Percentiles rank a stretch among this genome's conserved stretches.
phyloP scores from a whole-genome alignment of 2,888 invertebrate genomes.

The Clivina fossor region DNA sequence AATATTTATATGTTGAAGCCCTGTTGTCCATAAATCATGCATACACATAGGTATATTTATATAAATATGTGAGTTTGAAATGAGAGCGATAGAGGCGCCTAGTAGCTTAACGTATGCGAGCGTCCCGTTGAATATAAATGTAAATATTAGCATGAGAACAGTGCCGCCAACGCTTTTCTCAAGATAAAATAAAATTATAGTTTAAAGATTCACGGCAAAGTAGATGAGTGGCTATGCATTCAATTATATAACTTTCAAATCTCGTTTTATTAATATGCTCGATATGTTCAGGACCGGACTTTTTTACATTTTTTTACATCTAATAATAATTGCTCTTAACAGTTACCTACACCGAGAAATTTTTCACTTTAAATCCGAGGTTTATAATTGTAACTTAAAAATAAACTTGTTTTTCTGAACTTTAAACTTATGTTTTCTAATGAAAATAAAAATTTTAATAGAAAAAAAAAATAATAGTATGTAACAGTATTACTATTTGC shows the following conservation, averaged over 20 bases:
- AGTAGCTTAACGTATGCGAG: constrained; percentile 23
- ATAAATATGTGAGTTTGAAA: too few relatives aligned
- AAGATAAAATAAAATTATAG: constrained; percentile 45
- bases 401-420: too few relatives aligned
- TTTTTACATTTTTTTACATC: not conserved
- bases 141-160: constrained; percentile 32
- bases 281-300: constrained; percentile 10
- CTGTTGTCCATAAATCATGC: too few relatives aligned
- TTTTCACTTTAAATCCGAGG: too few relatives aligned
- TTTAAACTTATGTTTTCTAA: too few relatives aligned
- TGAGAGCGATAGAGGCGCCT: constrained; percentile 6
- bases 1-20: too few relatives aligned
- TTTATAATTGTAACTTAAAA: too few relatives aligned
- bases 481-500: too few relatives aligned
- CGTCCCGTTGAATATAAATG: constrained; percentile 30
- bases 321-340: not conserved
- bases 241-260: constrained; percentile 33
- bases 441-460: too few relatives aligned
- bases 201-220: constrained; percentile 44
- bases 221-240: constrained; percentile 30
- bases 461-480: too few relatives aligned
- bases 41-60: too few relatives aligned
- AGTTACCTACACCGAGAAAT: too few relatives aligned
- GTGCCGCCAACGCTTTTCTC: constrained; percentile 13
- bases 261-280: constrained; percentile 29